Base-by-base conservation (phyloP, 2,888 invertebrate genomes). In the Mylabris sibirica region DNA sequence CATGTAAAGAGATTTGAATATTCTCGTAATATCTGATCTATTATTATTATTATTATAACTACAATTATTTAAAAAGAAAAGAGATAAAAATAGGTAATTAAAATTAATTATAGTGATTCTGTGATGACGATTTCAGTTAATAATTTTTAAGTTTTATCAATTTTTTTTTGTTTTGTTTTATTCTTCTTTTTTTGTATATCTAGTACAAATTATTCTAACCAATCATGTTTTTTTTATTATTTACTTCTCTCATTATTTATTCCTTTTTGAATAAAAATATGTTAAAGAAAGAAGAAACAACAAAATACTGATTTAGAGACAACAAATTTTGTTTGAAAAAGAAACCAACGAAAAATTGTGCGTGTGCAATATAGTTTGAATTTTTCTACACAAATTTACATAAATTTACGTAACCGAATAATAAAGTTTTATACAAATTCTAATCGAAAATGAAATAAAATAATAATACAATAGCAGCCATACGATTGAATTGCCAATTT, bases 1-100 rank as follows among this genome's bases (percentile, higher is more conserved):
- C 67, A 49, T 79, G 80, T 79, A 79, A 76, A 79, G 77, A 79
- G 79, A 79, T 79, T 79, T 78, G 71, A 75, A 78, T 78, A 79
- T 79, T 80, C 78, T 80, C 78, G 76, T 79, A 79, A 78, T 76
- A 77, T 75, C 75, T 57, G 57, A 57, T 57, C 57, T 57, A 57
- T 57, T 26, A 24, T 57, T 57, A 57, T 57, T 26, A 24, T 57
- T 24, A 57, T 57, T 57, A 26, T 26, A 14, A 57, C 22, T 53
- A 53, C 11, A 11, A 53, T 17, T 49, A 6, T 49, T 49, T 49
- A 24, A 53, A 53, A 49, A 6, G n/a, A n/a, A n/a, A 44, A 44
- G 3, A 5, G 30, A 30, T 30, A 30, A 30, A 12, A n/a, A 44
- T 44, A 44, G n/a, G n/a, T 72, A 72, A 49, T 30, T 30, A 30